These are phyloP conservation scores for Hanleya hanleyi DNA, from an alignment of 2,888 invertebrate species.

Conservation along the genomic window DNA sequence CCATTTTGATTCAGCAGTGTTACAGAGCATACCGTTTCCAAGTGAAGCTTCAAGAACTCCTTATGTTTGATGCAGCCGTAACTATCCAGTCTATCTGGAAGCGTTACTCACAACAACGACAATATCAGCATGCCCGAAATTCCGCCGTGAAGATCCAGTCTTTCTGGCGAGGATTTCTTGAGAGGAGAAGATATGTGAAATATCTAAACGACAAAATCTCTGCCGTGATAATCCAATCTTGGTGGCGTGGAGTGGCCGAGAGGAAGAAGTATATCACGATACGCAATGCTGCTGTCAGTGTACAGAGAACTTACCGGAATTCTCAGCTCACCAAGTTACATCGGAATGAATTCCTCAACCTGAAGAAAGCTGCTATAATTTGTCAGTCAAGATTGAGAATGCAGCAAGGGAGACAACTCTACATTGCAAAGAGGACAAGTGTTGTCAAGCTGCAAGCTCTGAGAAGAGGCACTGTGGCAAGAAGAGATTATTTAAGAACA, in stretches of 20 bases:
- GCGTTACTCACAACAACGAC: no score
- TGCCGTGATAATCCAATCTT: background rate
- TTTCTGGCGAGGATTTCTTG: constrained; percentile 17
- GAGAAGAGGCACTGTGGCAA: no score
- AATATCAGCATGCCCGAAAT: no score
- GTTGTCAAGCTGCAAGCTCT: background rate
- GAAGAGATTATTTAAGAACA: no score
- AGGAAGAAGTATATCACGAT: background rate
- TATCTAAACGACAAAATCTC: no score
- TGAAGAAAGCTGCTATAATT: constrained; percentile 10
- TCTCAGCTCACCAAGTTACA: background rate
- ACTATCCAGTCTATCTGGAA: no score
- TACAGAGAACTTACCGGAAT: constrained; percentile 5
- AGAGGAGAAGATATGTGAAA: no score
- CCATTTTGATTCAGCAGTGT: constrained; percentile 45
- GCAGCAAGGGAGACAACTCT: background rate
- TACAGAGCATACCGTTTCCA: constrained; percentile 37
- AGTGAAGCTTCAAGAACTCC: no score
- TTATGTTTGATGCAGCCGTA: no score
- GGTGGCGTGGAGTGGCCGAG: background rate
- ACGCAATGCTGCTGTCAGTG: background rate
- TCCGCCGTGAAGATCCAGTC: constrained; percentile 34
- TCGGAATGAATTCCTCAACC: constrained; percentile 4
- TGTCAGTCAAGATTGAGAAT: constrained; percentile 15
- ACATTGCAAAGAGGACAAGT: background rate